Evolutionary conservation across 2,888 invertebrate species (phyloP).

Genomic region (Ecliptopera silaceata): DNA sequence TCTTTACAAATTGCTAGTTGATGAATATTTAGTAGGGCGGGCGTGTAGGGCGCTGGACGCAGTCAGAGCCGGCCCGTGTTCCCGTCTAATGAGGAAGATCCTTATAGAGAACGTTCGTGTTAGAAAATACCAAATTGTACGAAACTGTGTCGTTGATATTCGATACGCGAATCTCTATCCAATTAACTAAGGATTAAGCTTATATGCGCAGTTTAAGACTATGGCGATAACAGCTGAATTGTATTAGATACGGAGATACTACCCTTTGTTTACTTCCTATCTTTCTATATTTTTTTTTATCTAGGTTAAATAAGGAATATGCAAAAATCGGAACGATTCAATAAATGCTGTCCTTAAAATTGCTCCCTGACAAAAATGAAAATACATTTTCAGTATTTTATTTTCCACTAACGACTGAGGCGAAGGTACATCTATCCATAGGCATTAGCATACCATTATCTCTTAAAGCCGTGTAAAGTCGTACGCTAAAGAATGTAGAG

Average conservation of each 20-base stretch:
- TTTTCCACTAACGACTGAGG: conserved; percentile 48
- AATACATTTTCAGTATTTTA: conserved; percentile 41
- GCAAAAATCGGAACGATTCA: conserved; percentile 9
- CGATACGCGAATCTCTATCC: conserved; percentile 59
- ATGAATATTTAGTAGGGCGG: conserved; percentile 73
- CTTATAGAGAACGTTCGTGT: conserved; percentile 66
- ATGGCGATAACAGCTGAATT: conserved; percentile 31
- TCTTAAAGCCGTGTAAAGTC: conserved; percentile 58
- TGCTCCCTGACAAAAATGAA: conserved; percentile 27
- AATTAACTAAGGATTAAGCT: conserved; percentile 57
- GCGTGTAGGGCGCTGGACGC: conserved; percentile 44
- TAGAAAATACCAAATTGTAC: conserved; percentile 75
- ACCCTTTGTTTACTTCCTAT: conserved; percentile 6
- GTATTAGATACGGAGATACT: conserved; percentile 13
- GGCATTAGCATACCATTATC: conserved; percentile 66
- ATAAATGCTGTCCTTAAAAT: conserved; percentile 11
- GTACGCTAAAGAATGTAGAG: conserved; percentile 57
- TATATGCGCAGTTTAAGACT: conserved; percentile 41
- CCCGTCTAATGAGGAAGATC: conserved; percentile 69
- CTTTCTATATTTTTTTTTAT: conserved; percentile 13
- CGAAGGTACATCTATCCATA: conserved; percentile 50
- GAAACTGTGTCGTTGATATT: conserved; percentile 70
- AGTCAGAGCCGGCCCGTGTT: conserved; percentile 53
- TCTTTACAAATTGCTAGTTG: conserved; percentile 64
- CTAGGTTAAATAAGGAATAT: conserved; percentile 7